Evolutionary conservation across 2,888 invertebrate species (phyloP), one percentile per base, ranked within the genome.

Genomic region (Drosophila prolongata): DNA sequence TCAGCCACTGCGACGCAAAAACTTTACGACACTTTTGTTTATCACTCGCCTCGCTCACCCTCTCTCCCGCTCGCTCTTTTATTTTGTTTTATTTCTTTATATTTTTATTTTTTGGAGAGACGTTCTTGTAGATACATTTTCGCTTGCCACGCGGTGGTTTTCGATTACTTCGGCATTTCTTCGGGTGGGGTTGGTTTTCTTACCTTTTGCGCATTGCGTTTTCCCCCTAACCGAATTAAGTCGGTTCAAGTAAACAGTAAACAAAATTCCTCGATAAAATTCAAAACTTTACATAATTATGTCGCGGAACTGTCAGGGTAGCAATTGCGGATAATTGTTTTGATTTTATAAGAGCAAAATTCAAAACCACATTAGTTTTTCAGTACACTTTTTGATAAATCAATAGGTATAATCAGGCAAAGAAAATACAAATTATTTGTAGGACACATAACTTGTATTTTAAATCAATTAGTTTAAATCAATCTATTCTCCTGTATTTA

Each of bases 181-280:
- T 24, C 59, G 47, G 44, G 65, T 59, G 59, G 68, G 77, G 59
- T 76, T 43, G 62, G 52, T 56, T 75, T 80, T 78, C 57, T 55
- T 60, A 69, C 83, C 72, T 85, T 89, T 87, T 83, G 89, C 89
- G 83, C 83, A 89, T 89, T 83, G 86, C 88, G 70, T 87, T 42
- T 76, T 70, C 54, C 44, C n/a, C 19, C 14, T 13, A 73, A 37
- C 50, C 42, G 42, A 24, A 27, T 49, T 42, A 49, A 54, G 16
- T 50, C 44, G n/a, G 10, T 14, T 49, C 14, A 16, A 61, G 73
- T 53, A 72, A 61, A 46, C 52, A 61, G 24, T 38, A 47, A 70
- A 62, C 64, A 54, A 74, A 65, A 54, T 54, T 62, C 43, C 62
- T 24, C 16, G n/a, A 60, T 24, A 60, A 43, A 59, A 43, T 27